phyloP scores from a whole-genome alignment of 2,113 vertebrate genomes.

The Python bivittatus region DNA sequence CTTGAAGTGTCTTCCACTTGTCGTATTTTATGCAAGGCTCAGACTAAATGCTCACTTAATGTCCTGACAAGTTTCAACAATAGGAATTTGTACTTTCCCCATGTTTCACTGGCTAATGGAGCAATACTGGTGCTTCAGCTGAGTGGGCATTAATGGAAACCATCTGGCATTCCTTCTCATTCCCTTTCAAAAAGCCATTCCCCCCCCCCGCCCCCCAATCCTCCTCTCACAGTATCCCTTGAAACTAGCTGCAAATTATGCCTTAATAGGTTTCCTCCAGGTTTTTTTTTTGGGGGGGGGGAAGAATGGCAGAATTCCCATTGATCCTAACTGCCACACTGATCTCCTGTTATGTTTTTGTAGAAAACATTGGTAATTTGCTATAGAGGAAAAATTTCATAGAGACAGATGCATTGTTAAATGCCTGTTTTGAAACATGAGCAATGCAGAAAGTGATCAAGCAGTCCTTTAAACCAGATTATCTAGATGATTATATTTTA shows the following conservation, averaged over 20 bases:
- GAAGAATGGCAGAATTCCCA: neutral
- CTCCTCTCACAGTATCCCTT: neutral
- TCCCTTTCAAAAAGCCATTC: conserved; percentile 33
- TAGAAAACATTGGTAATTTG: neutral
- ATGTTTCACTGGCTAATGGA: conserved; percentile 24
- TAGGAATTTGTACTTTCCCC: conserved; percentile 39
- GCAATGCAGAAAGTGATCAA: neutral
- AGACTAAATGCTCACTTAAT: neutral
- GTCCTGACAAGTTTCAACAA: conserved; percentile 21
- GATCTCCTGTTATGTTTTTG: neutral
- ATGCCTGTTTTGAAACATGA: neutral
- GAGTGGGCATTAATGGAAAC: conserved; percentile 37
- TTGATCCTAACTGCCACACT: neutral
- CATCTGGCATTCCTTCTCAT: neutral
- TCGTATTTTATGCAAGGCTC: conserved; percentile 2
- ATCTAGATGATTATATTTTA: neutral
- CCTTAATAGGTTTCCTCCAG: conserved; percentile 20
- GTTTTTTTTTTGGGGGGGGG: neutral
- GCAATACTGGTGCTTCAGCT: conserved; percentile 18
- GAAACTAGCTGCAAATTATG: conserved; percentile 27
- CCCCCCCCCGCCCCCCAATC: no score
- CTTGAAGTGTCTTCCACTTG: no score
- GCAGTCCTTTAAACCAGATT: neutral
- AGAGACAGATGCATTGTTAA: neutral
- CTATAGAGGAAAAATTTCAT: neutral